phyloP scores from a whole-genome alignment of 53 echinoderm and acorn worm genomes.

The Holothuria leucospilota region DNA sequence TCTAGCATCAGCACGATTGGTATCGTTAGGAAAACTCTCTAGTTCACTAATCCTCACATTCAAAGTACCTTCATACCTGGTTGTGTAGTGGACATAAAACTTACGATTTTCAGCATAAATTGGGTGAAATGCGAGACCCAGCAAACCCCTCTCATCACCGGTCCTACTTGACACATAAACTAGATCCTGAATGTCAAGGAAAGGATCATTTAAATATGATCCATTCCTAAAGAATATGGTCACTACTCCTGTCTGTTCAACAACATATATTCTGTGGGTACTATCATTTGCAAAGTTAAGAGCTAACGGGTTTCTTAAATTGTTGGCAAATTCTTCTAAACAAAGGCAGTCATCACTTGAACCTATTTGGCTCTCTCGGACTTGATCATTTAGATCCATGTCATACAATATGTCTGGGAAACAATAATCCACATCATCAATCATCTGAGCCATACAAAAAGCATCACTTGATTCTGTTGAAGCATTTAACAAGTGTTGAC shows the following conservation, averaged over 20 bases:
- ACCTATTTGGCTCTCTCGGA: constrained; percentile 67
- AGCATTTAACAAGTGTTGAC: constrained; percentile 56
- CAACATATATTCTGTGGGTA: constrained; percentile 88
- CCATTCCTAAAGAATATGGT: constrained; percentile 78
- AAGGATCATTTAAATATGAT: constrained; percentile 75
- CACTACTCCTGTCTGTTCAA: constrained; percentile 86
- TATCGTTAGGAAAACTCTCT: constrained; percentile 65
- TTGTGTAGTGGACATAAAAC: constrained; percentile 84
- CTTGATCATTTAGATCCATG: constrained; percentile 61
- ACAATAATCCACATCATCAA: constrained; percentile 84
- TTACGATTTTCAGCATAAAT: constrained; percentile 67
- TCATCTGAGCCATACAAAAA: constrained; percentile 72
- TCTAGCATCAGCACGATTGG: constrained; percentile 69
- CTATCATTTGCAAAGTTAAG: constrained; percentile 85
- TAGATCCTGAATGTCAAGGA: constrained; percentile 81
- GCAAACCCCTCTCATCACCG: constrained; percentile 91
- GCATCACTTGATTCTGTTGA: constrained; percentile 40
- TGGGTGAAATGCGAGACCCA: constrained; percentile 94
- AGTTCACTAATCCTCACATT: constrained; percentile 78
- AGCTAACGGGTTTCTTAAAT: constrained; percentile 82
- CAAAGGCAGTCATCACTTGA: constrained; percentile 84
- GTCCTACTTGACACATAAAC: constrained; percentile 67
- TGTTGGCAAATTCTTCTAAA: constrained; percentile 90
- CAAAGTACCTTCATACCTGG: not conserved
- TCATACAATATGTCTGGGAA: constrained; percentile 77